These are phyloP conservation scores for Anoplopoma fimbria DNA, from an alignment of 2,113 vertebrate species.

Conservation along the genomic window DNA sequence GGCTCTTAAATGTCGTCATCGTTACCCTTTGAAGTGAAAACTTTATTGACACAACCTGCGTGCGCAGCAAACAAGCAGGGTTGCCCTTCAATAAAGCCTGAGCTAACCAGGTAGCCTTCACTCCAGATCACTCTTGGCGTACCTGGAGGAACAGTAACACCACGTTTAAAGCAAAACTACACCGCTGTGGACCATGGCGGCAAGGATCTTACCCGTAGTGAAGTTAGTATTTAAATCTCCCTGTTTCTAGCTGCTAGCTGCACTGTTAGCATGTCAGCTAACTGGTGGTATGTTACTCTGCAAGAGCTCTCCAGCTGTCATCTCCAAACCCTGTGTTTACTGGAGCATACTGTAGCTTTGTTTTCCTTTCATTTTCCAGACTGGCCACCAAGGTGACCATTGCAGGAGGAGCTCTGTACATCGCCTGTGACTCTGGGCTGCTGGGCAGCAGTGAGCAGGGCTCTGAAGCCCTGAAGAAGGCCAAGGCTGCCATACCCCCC, in stretches of 20 bases:
- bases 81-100: constrained; percentile 73
- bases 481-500: constrained; percentile 84
- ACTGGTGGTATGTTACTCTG: not conserved
- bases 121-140: not conserved
- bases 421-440: constrained; percentile 89
- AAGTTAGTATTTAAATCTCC: constrained; percentile 79
- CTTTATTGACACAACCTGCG: constrained; percentile 73
- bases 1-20: not conserved
- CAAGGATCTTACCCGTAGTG: constrained; percentile 78
- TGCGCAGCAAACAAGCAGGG: not conserved
- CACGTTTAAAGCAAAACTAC: not conserved
- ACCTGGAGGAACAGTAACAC: not conserved
- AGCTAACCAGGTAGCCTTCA: not conserved
- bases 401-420: constrained; percentile 90
- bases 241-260: constrained; percentile 6
- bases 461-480: constrained; percentile 87
- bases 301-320: not conserved
- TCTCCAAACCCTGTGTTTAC: not conserved
- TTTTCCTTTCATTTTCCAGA: constrained; percentile 73
- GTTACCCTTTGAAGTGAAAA: constrained; percentile 34
- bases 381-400: constrained; percentile 89
- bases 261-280: constrained; percentile 48
- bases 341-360: too few species aligned
- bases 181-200: constrained; percentile 77
- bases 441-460: constrained; percentile 87